phyloP scores from a whole-genome alignment of 1,140 invertebrate genomes.

The Papilio polyxenes region DNA sequence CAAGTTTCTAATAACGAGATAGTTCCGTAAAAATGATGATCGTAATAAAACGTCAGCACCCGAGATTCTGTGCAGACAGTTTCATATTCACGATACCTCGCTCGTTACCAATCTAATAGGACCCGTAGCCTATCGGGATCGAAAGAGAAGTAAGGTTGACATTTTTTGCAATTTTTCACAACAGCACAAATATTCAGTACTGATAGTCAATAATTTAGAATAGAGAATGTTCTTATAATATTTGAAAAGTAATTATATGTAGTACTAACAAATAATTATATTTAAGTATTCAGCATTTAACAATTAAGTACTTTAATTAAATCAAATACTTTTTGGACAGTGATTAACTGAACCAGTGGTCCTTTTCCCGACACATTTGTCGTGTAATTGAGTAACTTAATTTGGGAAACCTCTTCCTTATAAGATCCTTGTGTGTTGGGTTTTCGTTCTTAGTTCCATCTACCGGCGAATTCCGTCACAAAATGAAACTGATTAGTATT shows the following conservation, averaged over 20 bases:
- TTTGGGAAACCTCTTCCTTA: conserved; percentile 7
- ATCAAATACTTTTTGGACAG: neutral
- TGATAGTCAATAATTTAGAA: too few relatives aligned
- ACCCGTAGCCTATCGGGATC: neutral
- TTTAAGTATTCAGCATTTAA: too few relatives aligned
- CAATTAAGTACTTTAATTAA: neutral
- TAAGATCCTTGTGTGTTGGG: neutral
- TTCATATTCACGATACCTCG: neutral
- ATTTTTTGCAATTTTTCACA: neutral
- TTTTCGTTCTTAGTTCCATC: neutral
- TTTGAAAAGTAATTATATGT: too few relatives aligned
- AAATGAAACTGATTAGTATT: conserved; percentile 10
- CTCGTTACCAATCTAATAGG: neutral
- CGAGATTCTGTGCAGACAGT: neutral
- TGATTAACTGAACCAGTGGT: neutral
- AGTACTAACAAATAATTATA: too few relatives aligned
- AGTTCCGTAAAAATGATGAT: neutral
- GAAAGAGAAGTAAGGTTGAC: neutral
- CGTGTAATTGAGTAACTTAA: neutral
- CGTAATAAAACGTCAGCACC: neutral
- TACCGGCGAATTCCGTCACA: neutral
- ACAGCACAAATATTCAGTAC: neutral
- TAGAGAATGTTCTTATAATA: too few relatives aligned
- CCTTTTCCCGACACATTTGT: neutral
- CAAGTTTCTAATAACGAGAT: neutral